Conservation (phyloP, 1,140 invertebrate genomes). For the Ephestia elutella region DNA sequence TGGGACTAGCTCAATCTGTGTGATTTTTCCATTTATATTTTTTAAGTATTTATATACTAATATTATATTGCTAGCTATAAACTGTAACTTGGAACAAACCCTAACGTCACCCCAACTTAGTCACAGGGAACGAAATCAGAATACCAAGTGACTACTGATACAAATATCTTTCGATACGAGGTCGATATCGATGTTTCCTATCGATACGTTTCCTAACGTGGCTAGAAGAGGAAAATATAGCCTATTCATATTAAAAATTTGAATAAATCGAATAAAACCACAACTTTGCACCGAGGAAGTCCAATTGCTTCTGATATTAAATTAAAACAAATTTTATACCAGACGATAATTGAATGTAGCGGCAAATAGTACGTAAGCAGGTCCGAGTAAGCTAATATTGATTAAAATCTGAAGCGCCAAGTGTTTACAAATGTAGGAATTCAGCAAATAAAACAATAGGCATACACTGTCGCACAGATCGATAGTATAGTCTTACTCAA, state of each 20-base stretch:
- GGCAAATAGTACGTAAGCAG: neutral
- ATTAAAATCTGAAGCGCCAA: constrained; percentile 33
- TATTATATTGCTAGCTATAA: too few relatives aligned
- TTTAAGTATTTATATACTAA: too few relatives aligned
- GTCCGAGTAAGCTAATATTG: constrained; percentile 9
- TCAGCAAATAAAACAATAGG: constrained; percentile 20
- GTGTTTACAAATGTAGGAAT: constrained; percentile 46
- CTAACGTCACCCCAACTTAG: constrained; percentile 15
- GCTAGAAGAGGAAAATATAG: constrained; percentile 26
- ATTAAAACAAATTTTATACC: neutral
- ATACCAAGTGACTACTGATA: constrained; percentile 29
- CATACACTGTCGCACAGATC: neutral
- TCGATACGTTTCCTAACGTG: constrained; percentile 16
- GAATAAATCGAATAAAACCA: neutral
- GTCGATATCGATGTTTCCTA: constrained; percentile 29
- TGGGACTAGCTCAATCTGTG: too few relatives aligned
- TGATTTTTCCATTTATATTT: too few relatives aligned
- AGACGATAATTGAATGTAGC: constrained; percentile 4
- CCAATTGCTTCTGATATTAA: neutral
- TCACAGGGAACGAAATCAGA: constrained; percentile 41
- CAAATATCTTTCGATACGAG: constrained; percentile 30
- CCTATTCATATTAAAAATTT: constrained; percentile 32
- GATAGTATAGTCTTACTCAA: neutral
- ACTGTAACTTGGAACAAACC: neutral
- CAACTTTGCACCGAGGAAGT: neutral